Base-by-base conservation (phyloP, 2,113 vertebrate species). In the Onychorhynchus coronatus region DNA sequence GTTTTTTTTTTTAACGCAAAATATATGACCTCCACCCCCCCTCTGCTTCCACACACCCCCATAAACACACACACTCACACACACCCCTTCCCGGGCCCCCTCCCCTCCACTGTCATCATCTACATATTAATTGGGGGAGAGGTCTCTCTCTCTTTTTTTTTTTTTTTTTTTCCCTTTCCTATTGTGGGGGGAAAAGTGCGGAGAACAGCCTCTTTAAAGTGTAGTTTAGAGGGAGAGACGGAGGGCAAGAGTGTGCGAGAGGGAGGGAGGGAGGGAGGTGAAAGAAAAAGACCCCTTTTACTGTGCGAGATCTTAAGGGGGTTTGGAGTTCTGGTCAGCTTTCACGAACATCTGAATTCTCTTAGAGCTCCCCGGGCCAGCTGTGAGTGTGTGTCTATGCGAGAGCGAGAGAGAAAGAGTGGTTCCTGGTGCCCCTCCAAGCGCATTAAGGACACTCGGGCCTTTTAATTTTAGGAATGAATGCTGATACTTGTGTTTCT, bases 401-500 rank as follows among this genome's bases (percentile, higher is more conserved):
- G 94, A 78, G 95, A 92, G 83, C 30, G 81, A 83, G 95, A 76
- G 95, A 70, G 90, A 86, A 89, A 91, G 83, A 93, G 90, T 83
- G 97, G 94, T 86, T 97, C 77, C 95, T 97, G 97, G 97, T 96
- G 95, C 92, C 96, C 93, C 97, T 97, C 97, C 97, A 97, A 97
- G 93, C 80, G 85, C 94, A 96, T 94, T 97, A 96, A 96, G 97
- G 97, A 96, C 97, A 92, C 95, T 95, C 94, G 90, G 97, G 97
- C 97, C 97, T 97, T 97, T 98, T 98, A 97, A 97, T 97, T 98
- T 98, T 98, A 99, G 99, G 98, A 98, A 99, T 99, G 99, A 99
- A 99, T 98, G 98, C 98, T 84, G 99, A 99, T 98, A 98, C 99
- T 92, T 99, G 99, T 98, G 98, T 99, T 97, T 99, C 99, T 98